phyloP scores from a whole-genome alignment of 2,113 vertebrate species.

The Dicaeum eximium region DNA sequence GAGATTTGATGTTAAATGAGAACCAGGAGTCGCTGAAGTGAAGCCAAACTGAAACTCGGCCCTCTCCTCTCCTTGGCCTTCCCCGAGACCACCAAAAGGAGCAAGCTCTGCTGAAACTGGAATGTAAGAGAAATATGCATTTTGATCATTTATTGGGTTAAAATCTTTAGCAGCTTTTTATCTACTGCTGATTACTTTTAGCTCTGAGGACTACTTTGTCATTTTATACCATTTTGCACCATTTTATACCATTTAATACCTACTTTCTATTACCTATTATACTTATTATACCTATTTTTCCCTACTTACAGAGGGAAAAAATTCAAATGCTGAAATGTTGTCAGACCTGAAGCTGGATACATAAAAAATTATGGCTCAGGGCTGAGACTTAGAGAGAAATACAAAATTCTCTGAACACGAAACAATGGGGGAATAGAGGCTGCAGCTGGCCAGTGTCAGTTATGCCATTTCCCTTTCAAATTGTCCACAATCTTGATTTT shows the following conservation, averaged over 20 bases:
- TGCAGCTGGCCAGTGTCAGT: neutral
- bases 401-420: neutral
- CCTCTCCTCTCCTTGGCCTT: neutral
- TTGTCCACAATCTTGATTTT: neutral
- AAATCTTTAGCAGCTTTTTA: neutral
- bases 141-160: neutral
- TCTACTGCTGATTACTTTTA: neutral
- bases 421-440: accelerated
- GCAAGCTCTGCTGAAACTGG: neutral
- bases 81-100: neutral
- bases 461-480: neutral
- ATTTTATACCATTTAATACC: neutral
- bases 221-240: neutral
- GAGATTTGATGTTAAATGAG: constrained; percentile 31
- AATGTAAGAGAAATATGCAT: neutral
- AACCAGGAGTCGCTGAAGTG: constrained; percentile 5
- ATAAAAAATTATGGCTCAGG: neutral
- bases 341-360: neutral
- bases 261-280: too few relatives aligned
- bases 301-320: neutral
- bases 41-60: constrained; percentile 7
- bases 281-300: too few relatives aligned
- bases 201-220: neutral
- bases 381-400: neutral
- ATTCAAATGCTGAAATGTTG: neutral